Evolutionary conservation across 2,113 vertebrate species (phyloP).

Genomic region (Mustelus asterias): DNA sequence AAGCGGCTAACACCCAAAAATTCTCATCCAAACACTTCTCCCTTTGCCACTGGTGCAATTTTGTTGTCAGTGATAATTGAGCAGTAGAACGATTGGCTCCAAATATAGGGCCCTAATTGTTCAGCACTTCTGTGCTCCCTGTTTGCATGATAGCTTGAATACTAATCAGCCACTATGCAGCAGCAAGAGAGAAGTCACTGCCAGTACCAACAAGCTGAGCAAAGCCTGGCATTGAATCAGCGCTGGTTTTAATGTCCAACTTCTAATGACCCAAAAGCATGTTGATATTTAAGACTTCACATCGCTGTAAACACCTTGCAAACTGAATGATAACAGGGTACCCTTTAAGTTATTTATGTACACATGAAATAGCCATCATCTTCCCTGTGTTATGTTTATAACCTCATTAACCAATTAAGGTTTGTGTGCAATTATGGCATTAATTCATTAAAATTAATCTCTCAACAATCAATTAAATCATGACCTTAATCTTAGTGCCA

Average conservation of each 20-base stretch:
- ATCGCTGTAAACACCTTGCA: not conserved
- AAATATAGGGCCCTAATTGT: not conserved
- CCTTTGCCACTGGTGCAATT: not conserved
- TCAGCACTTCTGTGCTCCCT: not conserved
- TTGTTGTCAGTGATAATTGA: not conserved
- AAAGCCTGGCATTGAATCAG: not conserved
- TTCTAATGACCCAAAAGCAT: not conserved
- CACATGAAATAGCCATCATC: not conserved
- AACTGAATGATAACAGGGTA: not conserved
- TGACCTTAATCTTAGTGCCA: not conserved
- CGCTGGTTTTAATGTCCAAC: not conserved
- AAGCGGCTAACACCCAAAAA: not conserved
- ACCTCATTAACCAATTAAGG: not conserved
- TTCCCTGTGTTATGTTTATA: not conserved
- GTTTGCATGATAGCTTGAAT: not conserved
- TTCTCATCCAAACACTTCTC: not conserved
- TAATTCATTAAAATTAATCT: slow-evolving; percentile 3
- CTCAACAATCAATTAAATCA: not conserved
- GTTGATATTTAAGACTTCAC: not conserved
- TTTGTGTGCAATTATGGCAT: not conserved
- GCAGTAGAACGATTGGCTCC: not conserved
- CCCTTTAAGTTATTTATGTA: not conserved
- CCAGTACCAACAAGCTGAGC: not conserved
- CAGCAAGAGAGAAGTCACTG: not conserved
- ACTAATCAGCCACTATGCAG: not conserved